Conservation (phyloP, 1,140 invertebrate species). For the Hermatobates lingyangjiaoensis region DNA sequence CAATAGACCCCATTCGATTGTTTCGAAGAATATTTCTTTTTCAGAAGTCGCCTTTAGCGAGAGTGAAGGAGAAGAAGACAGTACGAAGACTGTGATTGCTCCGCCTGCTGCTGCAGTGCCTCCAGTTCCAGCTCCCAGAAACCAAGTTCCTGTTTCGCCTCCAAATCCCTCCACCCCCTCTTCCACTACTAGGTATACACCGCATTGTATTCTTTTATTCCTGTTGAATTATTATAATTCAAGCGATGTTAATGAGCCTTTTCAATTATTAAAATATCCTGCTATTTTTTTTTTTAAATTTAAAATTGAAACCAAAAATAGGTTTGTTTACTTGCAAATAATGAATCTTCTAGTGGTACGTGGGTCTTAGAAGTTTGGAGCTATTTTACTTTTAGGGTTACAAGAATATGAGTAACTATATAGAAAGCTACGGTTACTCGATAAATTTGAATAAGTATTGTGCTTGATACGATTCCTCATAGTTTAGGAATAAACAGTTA, state of each 20-base stretch:
- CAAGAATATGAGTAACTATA: too few relatives aligned
- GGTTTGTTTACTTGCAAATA: too few relatives aligned
- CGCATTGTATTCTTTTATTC: background rate
- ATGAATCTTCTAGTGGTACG: too few relatives aligned
- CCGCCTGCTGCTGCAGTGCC: background rate
- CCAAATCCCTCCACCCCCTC: background rate
- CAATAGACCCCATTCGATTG: background rate
- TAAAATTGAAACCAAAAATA: background rate
- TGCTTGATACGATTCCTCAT: too few relatives aligned
- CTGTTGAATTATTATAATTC: background rate
- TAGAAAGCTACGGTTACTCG: too few relatives aligned
- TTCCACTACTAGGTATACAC: background rate
- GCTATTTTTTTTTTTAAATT: background rate
- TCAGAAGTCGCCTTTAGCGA: conserved; percentile 49
- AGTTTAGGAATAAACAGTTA: too few relatives aligned
- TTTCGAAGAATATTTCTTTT: conserved; percentile 9
- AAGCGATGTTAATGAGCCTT: background rate
- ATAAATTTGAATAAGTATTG: too few relatives aligned
- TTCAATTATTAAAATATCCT: background rate
- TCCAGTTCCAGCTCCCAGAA: background rate
- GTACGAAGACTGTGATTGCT: conserved; percentile 24
- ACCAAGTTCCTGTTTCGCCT: background rate
- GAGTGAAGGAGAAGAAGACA: conserved; percentile 41
- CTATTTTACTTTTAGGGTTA: too few relatives aligned
- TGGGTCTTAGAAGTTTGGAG: too few relatives aligned